Percentiles rank a stretch among this genome's conserved stretches.
phyloP scores from a whole-genome alignment of 2,888 invertebrate genomes.

The Oligia strigilis region DNA sequence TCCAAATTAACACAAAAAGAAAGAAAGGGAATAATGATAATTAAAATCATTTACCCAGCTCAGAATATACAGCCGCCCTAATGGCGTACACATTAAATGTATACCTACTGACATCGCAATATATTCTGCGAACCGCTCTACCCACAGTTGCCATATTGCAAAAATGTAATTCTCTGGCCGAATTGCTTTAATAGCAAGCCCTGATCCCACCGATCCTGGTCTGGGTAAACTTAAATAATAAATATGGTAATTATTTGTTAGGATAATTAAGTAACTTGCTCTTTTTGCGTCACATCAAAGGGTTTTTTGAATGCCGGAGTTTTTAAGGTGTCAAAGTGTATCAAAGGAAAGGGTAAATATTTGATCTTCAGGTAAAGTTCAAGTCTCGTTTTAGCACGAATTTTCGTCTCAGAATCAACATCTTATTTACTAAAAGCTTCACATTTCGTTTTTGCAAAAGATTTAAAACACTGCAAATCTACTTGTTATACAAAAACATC shows the following conservation, averaged over 20 bases:
- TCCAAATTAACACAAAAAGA: slow-evolving; percentile 53
- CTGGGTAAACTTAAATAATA: slow-evolving; percentile 53
- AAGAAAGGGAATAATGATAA: slow-evolving; percentile 50
- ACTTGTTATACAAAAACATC: background rate
- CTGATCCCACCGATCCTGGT: slow-evolving; percentile 27
- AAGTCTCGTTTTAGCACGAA: slow-evolving; percentile 19
- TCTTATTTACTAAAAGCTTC: slow-evolving; percentile 15
- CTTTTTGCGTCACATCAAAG: slow-evolving; percentile 60
- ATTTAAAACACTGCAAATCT: background rate
- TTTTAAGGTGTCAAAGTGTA: slow-evolving; percentile 54
- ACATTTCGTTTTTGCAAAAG: background rate
- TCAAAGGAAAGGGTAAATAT: slow-evolving; percentile 56
- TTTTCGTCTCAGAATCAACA: slow-evolving; percentile 15
- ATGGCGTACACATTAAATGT: slow-evolving; percentile 51
- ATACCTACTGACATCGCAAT: slow-evolving; percentile 49
- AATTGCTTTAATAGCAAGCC: slow-evolving; percentile 50
- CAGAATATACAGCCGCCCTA: slow-evolving; percentile 49
- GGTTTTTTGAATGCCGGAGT: slow-evolving; percentile 45
- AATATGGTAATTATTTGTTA: slow-evolving; percentile 63
- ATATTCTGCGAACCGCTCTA: slow-evolving; percentile 44
- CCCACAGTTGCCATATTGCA: slow-evolving; percentile 60
- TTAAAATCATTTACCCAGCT: slow-evolving; percentile 60
- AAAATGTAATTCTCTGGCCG: slow-evolving; percentile 53
- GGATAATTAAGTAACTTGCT: slow-evolving; percentile 61
- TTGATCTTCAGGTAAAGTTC: slow-evolving; percentile 39